phyloP scores from a whole-genome alignment of 2,888 invertebrate genomes.

The Callyntrura guangdongensis region DNA sequence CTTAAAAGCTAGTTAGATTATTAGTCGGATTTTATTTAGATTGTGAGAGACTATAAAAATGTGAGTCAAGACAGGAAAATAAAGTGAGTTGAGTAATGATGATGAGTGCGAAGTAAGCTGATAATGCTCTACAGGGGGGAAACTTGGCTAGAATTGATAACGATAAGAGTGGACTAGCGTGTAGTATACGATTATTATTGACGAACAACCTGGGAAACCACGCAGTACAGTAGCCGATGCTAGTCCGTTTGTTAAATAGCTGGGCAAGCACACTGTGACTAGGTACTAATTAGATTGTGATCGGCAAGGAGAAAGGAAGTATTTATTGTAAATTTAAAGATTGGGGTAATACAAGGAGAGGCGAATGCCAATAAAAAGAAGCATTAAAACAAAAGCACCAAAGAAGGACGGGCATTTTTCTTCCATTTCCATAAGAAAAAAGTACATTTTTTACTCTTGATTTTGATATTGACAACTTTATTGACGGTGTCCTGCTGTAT shows the following conservation, averaged over 20 bases:
- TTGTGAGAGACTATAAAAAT: conserved; percentile 37
- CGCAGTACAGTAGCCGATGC: neutral
- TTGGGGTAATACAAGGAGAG: neutral
- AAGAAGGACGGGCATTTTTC: too few relatives aligned
- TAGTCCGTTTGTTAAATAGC: conserved; percentile 9
- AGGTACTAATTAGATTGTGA: conserved; percentile 61
- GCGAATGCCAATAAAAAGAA: neutral
- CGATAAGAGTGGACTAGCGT: neutral
- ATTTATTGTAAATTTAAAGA: conserved; percentile 15
- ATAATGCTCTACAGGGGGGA: conserved; percentile 3
- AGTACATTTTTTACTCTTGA: too few relatives aligned
- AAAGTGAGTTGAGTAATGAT: conserved; percentile 66
- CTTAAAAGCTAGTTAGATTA: conserved; percentile 19
- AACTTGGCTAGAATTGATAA: conserved; percentile 19
- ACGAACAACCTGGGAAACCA: neutral
- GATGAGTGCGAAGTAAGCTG: conserved; percentile 50
- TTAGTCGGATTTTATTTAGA: conserved; percentile 51
- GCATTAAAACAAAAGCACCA: neutral
- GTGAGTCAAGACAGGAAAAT: conserved; percentile 57
- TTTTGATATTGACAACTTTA: conserved; percentile 63
- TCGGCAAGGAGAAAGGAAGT: conserved; percentile 33
- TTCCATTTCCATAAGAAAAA: neutral
- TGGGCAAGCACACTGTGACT: conserved; percentile 1
- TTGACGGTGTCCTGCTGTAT: conserved; percentile 68
- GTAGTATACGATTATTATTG: too few relatives aligned